Percentiles rank a stretch among this genome's conserved stretches.
These are phyloP conservation scores for Festucalex cinctus DNA, from an alignment of 2,113 vertebrate species.

Conservation along the genomic window DNA sequence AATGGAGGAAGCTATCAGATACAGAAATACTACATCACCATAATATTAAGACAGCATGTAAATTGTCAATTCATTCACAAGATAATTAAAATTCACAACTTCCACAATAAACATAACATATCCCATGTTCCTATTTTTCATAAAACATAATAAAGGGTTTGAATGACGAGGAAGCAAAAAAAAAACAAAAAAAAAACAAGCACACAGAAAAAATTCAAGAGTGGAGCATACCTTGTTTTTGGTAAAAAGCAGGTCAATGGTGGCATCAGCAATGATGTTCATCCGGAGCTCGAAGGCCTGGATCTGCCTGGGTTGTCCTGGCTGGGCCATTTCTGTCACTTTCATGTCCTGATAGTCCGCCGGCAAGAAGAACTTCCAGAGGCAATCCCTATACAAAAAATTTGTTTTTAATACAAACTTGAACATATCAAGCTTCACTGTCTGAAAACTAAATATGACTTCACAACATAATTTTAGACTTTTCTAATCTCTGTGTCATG, in stretches of 20 bases:
- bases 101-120: neutral
- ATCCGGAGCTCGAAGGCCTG: slow-evolving; percentile 96
- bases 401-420: neutral
- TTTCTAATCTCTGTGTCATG: neutral
- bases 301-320: slow-evolving; percentile 89
- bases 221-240: slow-evolving; percentile 87
- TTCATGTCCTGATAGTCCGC: slow-evolving; percentile 95
- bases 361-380: slow-evolving; percentile 98
- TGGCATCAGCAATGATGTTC: slow-evolving; percentile 99
- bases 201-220: neutral
- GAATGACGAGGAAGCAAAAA: neutral
- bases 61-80: too few relatives aligned
- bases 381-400: slow-evolving; percentile 79
- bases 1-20: neutral
- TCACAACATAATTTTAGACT: neutral
- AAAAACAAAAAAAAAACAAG: neutral
- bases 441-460: neutral
- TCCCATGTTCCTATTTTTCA: neutral
- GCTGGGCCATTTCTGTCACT: slow-evolving; percentile 83
- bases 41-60: neutral
- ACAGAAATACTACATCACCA: neutral
- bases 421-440: neutral
- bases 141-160: too few relatives aligned
- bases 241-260: slow-evolving; percentile 96
- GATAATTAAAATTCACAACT: too few relatives aligned